Base-by-base conservation (phyloP, 2,113 vertebrate species). In the Phylloscopus trochilus region DNA sequence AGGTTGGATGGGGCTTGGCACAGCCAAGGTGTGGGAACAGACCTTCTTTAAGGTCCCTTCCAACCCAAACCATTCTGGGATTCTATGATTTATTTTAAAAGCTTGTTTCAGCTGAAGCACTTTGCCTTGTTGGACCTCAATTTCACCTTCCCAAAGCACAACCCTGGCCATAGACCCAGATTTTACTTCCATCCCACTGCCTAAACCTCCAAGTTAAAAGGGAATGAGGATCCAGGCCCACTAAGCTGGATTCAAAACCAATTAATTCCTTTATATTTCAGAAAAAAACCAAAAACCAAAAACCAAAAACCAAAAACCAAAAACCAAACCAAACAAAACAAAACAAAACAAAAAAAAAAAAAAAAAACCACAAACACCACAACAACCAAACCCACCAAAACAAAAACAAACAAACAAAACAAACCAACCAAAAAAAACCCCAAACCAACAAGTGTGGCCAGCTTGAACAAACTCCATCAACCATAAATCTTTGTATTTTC, bases 161-260 rank as follows among this genome's bases (percentile, higher is more conserved):
- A 0, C 6, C 2, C 30, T 11, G 15, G 33, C 46, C 41, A 22
- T 0, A 69, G 35, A 31, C 6, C 2, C 66, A 62, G 35, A 11
- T 5, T 49, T 76, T 16, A 35, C 20, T 44, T 21, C 18, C 53
- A 43, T 1, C n/a, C 58, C 46, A 9, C 53, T 15, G 46, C 67
- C 46, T 8, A 10, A 37, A 35, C 33, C 60, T 58, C 37, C 59
- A 43, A 28, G 19, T 46, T 39, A 14, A 21, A 60, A 81, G 31
- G 16, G 56, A 81, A 28, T 7, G 4, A 56, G 4, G 17, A 69
- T 43, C 35, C n/a, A 44, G 1, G 0, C 8, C 18, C 12, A 28
- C 16, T 19, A n/a, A n/a, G n/a, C n/a, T n/a, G n/a, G n/a, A 87
- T 7, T 26, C 62, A 41, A 75, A 67, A 13, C 12, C 3, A 10